Evolutionary conservation across 2,888 invertebrate genomes (phyloP).

Genomic region (Deroplatys truncata): DNA sequence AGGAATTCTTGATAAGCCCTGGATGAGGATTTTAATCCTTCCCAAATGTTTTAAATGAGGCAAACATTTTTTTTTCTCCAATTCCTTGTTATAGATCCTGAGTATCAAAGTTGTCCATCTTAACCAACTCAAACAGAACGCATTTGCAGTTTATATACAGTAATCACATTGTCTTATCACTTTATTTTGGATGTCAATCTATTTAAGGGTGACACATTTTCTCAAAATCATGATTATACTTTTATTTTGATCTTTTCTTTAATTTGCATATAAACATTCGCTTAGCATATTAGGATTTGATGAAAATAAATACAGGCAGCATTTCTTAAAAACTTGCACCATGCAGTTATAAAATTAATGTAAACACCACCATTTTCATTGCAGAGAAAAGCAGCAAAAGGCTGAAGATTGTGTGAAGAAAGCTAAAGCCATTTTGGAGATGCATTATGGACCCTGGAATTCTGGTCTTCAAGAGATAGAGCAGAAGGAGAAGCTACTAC

Average conservation of each 20-base stretch:
- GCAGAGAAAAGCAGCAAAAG: conserved; percentile 37
- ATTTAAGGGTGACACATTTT: not conserved
- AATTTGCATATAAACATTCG: not conserved
- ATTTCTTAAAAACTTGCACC: not conserved
- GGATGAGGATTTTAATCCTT: too few relatives aligned
- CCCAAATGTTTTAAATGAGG: too few relatives aligned
- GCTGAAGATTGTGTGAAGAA: conserved; percentile 50
- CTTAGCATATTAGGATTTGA: not conserved
- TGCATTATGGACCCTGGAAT: conserved; percentile 55
- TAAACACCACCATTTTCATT: not conserved
- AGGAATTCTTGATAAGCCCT: too few relatives aligned
- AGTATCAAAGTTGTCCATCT: too few relatives aligned
- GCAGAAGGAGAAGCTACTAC: conserved; percentile 45
- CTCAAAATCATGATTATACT: not conserved
- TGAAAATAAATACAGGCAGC: not conserved
- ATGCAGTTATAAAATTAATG: not conserved
- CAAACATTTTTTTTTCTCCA: too few relatives aligned
- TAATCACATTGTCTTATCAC: not conserved
- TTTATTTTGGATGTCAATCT: not conserved
- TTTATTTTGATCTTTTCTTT: not conserved
- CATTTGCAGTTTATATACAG: too few relatives aligned
- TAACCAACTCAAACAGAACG: too few relatives aligned
- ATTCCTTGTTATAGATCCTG: too few relatives aligned
- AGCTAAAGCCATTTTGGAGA: conserved; percentile 49
- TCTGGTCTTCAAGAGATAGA: conserved; percentile 45